Evolutionary conservation across 2,113 vertebrate species (phyloP).

Genomic region (Sphaerodactylus townsendi): DNA sequence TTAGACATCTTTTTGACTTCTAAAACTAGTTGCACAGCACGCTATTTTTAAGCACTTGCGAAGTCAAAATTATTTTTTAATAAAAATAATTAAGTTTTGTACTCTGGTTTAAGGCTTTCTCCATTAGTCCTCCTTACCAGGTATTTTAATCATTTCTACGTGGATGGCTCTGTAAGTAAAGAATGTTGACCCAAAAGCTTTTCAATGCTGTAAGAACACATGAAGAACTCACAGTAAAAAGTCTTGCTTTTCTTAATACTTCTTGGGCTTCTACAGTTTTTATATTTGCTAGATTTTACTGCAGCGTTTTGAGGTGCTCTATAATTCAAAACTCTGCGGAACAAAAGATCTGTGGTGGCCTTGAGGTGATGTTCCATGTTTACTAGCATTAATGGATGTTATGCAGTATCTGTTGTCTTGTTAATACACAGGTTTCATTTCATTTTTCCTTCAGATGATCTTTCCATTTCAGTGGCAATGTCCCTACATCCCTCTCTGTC

Average conservation of each 20-base stretch:
- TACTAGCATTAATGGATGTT: slow-evolving; percentile 10
- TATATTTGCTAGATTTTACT: neutral
- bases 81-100: neutral
- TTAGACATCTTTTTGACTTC: neutral
- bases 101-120: neutral
- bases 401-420: slow-evolving; percentile 19
- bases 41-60: neutral
- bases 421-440: slow-evolving; percentile 51
- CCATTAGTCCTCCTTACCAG: neutral
- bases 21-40: neutral
- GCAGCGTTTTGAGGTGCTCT: neutral
- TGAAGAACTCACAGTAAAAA: neutral
- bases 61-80: neutral
- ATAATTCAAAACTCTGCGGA: neutral
- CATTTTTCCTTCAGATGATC: slow-evolving; percentile 87
- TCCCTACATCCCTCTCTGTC: slow-evolving; percentile 96
- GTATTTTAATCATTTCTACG: neutral
- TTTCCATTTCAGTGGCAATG: slow-evolving; percentile 99
- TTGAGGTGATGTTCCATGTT: slow-evolving; percentile 7
- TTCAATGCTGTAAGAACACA: neutral
- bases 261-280: neutral
- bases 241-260: too few relatives aligned
- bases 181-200: neutral
- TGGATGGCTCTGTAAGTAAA: too few relatives aligned
- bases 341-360: slow-evolving; percentile 6